These are phyloP conservation scores for Myotis planiceps DNA, from an alignment of 2,797 vertebrate species.

Conservation along the genomic window DNA sequence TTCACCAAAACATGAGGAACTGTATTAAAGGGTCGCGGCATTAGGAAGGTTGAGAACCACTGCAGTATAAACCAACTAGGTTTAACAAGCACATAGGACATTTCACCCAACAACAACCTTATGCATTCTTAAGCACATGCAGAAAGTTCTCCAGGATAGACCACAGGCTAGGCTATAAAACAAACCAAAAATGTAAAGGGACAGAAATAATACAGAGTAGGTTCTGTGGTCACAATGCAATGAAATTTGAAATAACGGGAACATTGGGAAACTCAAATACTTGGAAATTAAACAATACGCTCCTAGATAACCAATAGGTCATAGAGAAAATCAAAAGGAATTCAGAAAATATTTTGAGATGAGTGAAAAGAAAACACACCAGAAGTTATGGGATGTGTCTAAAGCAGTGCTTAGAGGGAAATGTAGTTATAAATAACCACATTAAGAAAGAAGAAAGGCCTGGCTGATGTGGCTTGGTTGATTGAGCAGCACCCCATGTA, in stretches of 20 bases:
- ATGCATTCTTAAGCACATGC: not conserved
- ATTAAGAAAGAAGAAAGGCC: not conserved
- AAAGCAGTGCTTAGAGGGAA: not conserved
- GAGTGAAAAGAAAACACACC: not conserved
- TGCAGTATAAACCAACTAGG: not conserved
- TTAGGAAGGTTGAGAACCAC: too few relatives aligned
- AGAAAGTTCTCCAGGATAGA: not conserved
- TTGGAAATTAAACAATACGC: not conserved
- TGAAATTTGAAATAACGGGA: not conserved
- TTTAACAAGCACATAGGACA: not conserved
- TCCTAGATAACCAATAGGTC: not conserved
- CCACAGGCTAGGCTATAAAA: not conserved
- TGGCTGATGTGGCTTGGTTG: not conserved
- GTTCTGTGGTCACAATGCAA: not conserved
- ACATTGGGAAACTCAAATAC: not conserved
- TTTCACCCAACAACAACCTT: not conserved
- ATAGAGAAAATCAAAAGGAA: not conserved
- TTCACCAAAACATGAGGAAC: too few relatives aligned
- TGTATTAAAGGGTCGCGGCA: too few relatives aligned
- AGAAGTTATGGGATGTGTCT: not conserved
- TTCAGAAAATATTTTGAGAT: not conserved
- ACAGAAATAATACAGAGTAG: not conserved
- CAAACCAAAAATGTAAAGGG: not conserved
- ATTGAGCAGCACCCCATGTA: not conserved
- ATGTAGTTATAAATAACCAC: not conserved